These are phyloP conservation scores for Rhabdomys dilectus DNA, from an alignment of 2,113 vertebrate genomes.

Conservation along the genomic window DNA sequence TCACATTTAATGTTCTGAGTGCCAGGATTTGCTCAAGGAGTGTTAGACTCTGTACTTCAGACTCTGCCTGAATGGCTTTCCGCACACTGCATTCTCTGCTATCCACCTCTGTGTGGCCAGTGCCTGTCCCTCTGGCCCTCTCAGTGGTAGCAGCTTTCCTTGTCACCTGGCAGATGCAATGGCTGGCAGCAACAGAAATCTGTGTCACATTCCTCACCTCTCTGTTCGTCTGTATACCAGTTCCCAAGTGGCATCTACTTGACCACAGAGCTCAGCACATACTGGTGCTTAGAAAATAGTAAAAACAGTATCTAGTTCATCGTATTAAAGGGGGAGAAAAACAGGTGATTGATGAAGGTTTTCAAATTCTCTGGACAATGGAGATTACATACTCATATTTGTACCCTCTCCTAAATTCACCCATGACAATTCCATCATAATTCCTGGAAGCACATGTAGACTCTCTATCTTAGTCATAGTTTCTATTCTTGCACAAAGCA, in stretches of 20 bases:
- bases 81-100: accelerated
- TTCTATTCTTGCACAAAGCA: too few relatives aligned
- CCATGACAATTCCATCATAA: accelerated
- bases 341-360: neutral
- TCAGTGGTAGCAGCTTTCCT: neutral
- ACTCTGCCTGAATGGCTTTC: neutral
- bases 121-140: neutral
- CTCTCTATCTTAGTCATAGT: neutral
- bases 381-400: neutral
- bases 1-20: neutral
- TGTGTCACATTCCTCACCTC: neutral
- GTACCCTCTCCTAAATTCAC: neutral
- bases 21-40: neutral
- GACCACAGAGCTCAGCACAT: accelerated
- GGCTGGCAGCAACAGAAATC: neutral
- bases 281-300: neutral
- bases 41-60: neutral
- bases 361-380: neutral
- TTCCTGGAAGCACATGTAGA: too few relatives aligned
- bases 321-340: neutral
- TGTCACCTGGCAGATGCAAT: neutral
- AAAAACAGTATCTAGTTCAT: neutral
- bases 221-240: neutral
- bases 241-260: neutral
- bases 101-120: neutral